Percentiles rank a stretch among this genome's conserved stretches.
Evolutionary conservation across 2,797 vertebrate genomes (phyloP).

Genomic region (Dendrocincla tyrannina): DNA sequence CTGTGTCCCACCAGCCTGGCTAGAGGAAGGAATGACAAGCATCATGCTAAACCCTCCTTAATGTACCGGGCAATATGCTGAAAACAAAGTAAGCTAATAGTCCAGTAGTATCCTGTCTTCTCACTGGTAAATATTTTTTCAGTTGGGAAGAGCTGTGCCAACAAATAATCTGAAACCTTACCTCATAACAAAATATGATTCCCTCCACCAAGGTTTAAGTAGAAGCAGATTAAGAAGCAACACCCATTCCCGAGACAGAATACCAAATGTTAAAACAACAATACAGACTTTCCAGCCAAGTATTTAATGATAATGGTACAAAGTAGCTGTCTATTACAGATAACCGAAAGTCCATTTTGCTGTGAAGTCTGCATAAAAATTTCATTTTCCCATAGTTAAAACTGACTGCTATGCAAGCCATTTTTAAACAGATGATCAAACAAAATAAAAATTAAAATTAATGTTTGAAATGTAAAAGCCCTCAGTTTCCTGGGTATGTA

Average conservation of each 20-base stretch:
- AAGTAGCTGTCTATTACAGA: neutral
- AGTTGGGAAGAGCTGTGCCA: slow-evolving; percentile 54
- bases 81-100: slow-evolving; percentile 10
- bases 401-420: neutral
- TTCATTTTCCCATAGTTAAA: slow-evolving; percentile 5
- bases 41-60: neutral
- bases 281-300: slow-evolving; percentile 5
- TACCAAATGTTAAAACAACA: slow-evolving; percentile 69
- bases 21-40: neutral
- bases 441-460: neutral
- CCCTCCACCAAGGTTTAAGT: slow-evolving; percentile 53
- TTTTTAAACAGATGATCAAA: neutral
- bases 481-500: neutral
- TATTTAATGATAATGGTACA: neutral
- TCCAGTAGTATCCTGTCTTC: slow-evolving; percentile 13
- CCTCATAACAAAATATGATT: slow-evolving; percentile 68
- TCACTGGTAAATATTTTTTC: slow-evolving; percentile 30
- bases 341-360: slow-evolving; percentile 11
- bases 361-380: neutral
- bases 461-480: neutral
- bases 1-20: neutral
- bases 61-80: neutral
- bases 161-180: slow-evolving; percentile 69
- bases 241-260: slow-evolving; percentile 70
- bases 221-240: slow-evolving; percentile 54